Percentiles rank a stretch among this genome's conserved stretches.
These are phyloP conservation scores for Drosophila rubida DNA, from an alignment of 2,888 invertebrate species.

Conservation along the genomic window DNA sequence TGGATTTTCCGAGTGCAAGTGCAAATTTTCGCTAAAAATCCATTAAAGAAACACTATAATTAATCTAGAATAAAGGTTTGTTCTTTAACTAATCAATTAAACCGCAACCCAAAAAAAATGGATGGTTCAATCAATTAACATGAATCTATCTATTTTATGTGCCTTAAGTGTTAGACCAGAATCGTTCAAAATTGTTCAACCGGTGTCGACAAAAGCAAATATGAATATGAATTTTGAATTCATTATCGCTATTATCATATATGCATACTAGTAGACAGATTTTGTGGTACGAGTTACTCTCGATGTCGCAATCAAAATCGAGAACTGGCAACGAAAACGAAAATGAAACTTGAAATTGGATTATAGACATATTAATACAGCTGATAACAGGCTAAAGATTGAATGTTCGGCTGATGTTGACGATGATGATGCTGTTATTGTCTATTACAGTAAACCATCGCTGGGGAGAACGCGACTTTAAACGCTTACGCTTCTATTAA, in stretches of 20 bases:
- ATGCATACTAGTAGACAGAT: constrained; percentile 3
- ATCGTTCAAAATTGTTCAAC: neutral
- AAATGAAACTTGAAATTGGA: constrained; percentile 32
- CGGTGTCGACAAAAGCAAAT: constrained; percentile 5
- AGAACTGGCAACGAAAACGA: constrained; percentile 24
- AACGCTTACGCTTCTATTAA: neutral
- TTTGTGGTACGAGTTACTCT: neutral
- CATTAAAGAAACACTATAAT: neutral
- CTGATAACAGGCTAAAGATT: constrained; percentile 20
- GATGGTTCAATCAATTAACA: constrained; percentile 8
- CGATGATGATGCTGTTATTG: constrained; percentile 3
- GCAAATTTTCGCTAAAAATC: neutral
- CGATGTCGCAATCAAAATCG: constrained; percentile 11
- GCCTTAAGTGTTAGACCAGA: constrained; percentile 4
- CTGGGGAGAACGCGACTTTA: neutral
- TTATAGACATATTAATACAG: constrained; percentile 2
- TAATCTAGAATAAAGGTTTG: constrained; percentile 37
- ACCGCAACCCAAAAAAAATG: constrained; percentile 5
- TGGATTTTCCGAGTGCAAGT: constrained; percentile 19
- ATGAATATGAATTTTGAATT: constrained; percentile 7
- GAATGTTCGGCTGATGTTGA: neutral
- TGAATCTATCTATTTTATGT: neutral
- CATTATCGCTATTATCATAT: constrained; percentile 11
- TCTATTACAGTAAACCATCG: constrained; percentile 3
- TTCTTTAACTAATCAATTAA: constrained; percentile 8